These are phyloP conservation scores for Ahaetulla prasina DNA, from an alignment of 2,113 vertebrate genomes.

Conservation along the genomic window DNA sequence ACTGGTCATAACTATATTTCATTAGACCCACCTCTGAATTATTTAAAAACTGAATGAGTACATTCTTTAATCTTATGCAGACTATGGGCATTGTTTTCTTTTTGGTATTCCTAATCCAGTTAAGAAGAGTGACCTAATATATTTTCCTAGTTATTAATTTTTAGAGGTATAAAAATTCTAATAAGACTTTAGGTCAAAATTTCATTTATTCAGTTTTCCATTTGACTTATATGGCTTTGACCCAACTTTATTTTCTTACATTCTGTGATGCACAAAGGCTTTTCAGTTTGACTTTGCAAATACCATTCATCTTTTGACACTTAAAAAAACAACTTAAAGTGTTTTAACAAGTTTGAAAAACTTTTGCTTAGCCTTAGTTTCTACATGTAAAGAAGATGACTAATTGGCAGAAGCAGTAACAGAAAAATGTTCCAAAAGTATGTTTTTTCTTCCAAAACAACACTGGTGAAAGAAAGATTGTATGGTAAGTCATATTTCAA, in stretches of 20 bases:
- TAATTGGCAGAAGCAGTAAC: background rate
- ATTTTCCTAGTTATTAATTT: background rate
- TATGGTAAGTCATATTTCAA: background rate
- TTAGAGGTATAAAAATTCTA: background rate
- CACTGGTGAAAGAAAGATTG: background rate
- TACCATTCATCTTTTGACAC: background rate
- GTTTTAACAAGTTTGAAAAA: background rate
- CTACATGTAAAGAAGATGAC: conserved; percentile 9
- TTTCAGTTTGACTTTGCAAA: background rate
- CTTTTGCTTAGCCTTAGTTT: conserved; percentile 8
- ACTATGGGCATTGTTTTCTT: background rate
- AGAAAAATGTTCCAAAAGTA: conserved; percentile 8
- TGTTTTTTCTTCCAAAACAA: conserved; percentile 12
- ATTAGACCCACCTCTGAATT: background rate
- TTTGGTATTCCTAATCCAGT: background rate
- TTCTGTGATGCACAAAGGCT: background rate
- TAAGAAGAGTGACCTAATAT: background rate
- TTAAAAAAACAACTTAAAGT: background rate
- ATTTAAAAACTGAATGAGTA: background rate
- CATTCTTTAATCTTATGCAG: background rate
- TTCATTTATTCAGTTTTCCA: background rate
- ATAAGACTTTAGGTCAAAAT: background rate
- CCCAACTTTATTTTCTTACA: background rate
- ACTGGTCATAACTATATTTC: background rate
- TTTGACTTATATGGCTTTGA: background rate